These are phyloP conservation scores for Callionymus lyra DNA, from an alignment of 2,113 vertebrate species.

Conservation along the genomic window DNA sequence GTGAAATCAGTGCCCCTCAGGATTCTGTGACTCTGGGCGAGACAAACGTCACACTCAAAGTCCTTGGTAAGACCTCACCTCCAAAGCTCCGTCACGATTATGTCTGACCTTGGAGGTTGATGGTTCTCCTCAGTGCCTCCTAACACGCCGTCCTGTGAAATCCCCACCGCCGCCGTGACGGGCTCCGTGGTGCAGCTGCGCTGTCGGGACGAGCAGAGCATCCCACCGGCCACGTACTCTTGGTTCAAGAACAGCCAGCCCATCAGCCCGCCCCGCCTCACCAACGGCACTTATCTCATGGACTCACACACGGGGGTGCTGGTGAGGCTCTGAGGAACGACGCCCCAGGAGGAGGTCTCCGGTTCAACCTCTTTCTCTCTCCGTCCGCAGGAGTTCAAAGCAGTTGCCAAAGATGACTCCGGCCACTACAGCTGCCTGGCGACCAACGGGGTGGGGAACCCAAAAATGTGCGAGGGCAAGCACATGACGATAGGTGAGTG, in stretches of 20 bases:
- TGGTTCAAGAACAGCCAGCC: slow-evolving; percentile 77
- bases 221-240: slow-evolving; percentile 75
- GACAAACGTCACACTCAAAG: slow-evolving; percentile 76
- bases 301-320: slow-evolving; percentile 72
- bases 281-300: slow-evolving; percentile 71
- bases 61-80: slow-evolving; percentile 69
- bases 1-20: slow-evolving; percentile 78
- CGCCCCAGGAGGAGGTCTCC: background rate
- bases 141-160: slow-evolving; percentile 70
- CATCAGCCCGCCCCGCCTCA: slow-evolving; percentile 40
- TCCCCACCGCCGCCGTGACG: slow-evolving; percentile 75
- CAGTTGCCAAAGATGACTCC: slow-evolving; percentile 50
- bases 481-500: slow-evolving; percentile 56
- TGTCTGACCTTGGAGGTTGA: background rate
- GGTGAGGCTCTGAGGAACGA: slow-evolving; percentile 60
- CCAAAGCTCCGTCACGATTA: too few species aligned
- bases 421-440: slow-evolving; percentile 55
- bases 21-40: slow-evolving; percentile 75
- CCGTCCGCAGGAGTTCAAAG: slow-evolving; percentile 45
- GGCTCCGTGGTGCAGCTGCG: slow-evolving; percentile 76
- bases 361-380: background rate
- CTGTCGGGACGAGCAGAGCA: slow-evolving; percentile 77
- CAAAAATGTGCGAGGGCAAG: slow-evolving; percentile 47
- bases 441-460: slow-evolving; percentile 38
- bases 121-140: slow-evolving; percentile 68